These are phyloP conservation scores for Elysia crispata DNA, from an alignment of 2,888 invertebrate species.

Conservation along the genomic window DNA sequence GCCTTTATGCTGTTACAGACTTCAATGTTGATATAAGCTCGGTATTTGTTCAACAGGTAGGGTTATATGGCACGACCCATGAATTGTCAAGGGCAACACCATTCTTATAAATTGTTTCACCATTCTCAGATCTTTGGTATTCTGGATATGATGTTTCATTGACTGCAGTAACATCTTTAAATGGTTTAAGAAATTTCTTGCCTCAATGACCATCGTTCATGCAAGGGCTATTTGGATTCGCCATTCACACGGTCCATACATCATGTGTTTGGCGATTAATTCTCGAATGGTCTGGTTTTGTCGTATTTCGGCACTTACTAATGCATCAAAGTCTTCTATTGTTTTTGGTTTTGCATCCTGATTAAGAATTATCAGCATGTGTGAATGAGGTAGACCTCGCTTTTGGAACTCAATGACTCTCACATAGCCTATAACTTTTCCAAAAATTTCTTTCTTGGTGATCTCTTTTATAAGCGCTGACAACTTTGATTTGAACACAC, in stretches of 20 bases:
- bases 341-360: neutral
- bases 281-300: too few relatives aligned
- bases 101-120: constrained; percentile 6
- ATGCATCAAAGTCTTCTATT: neutral
- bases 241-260: neutral
- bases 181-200: neutral
- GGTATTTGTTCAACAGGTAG: constrained; percentile 35
- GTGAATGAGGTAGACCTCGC: neutral
- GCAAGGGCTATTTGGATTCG: neutral
- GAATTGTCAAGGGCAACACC: constrained; percentile 42
- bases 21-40: constrained; percentile 6
- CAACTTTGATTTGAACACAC: constrained; percentile 11
- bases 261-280: neutral
- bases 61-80: constrained; percentile 47
- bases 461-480: too few relatives aligned
- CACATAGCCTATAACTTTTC: neutral
- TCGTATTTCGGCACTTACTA: neutral
- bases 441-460: neutral
- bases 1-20: constrained; percentile 34
- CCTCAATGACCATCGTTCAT: neutral
- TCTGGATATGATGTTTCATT: neutral
- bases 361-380: neutral
- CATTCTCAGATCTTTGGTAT: constrained; percentile 10
- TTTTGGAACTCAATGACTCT: constrained; percentile 2
- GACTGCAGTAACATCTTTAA: neutral